These are phyloP conservation scores for Thunnus maccoyii DNA, from an alignment of 2,113 vertebrate species.

Conservation along the genomic window DNA sequence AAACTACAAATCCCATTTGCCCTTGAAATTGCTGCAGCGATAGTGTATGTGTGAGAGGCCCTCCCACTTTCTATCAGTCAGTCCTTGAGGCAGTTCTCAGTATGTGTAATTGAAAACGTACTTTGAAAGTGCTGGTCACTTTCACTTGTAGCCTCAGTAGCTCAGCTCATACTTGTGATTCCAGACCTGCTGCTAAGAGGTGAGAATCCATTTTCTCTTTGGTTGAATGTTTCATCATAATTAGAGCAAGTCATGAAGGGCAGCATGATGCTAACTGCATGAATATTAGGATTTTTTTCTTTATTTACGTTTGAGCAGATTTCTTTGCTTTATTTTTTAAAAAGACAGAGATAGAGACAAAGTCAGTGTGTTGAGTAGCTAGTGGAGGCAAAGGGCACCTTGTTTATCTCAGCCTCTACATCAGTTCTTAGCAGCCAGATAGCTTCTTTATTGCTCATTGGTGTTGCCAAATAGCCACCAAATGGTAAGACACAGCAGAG, in stretches of 20 bases:
- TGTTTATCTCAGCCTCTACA: conserved; percentile 10
- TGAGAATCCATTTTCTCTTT: conserved; percentile 41
- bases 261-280: conserved; percentile 9
- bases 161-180: conserved; percentile 4
- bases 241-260: conserved; percentile 5
- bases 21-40: conserved; percentile 67
- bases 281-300: background rate
- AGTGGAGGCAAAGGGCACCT: conserved; percentile 27
- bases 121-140: conserved; percentile 41
- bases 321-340: too few species aligned
- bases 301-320: background rate
- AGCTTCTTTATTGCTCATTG: conserved; percentile 51
- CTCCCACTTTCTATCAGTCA: conserved; percentile 44
- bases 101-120: conserved; percentile 33
- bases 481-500: conserved; percentile 10
- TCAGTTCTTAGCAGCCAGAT: conserved; percentile 43
- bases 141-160: conserved; percentile 16
- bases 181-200: conserved; percentile 37
- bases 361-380: background rate
- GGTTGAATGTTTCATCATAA: background rate
- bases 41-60: conserved; percentile 15
- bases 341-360: background rate
- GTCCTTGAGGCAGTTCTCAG: conserved; percentile 44
- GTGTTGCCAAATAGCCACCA: conserved; percentile 10
- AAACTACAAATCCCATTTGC: conserved; percentile 73